Percentiles rank a stretch among this genome's conserved stretches.
Evolutionary conservation across 2,888 invertebrate species (phyloP).

Genomic region (Sarcophaga carnaria): DNA sequence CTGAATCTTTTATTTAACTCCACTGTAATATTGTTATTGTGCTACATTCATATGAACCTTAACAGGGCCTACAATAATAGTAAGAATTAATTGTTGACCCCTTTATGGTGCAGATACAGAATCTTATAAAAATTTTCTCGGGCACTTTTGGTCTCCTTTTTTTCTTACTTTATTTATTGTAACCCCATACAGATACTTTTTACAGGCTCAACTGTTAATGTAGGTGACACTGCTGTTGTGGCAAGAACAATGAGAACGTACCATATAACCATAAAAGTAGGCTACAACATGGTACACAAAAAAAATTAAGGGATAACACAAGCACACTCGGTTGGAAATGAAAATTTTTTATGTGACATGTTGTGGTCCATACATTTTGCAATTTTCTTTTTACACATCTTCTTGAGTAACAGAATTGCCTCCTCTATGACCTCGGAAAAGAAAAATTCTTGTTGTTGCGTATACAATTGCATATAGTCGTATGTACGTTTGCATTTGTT

Average conservation of each 20-base stretch:
- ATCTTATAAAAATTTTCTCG: slow-evolving; percentile 37
- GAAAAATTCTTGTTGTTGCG: no score
- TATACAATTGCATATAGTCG: no score
- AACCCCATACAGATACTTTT: neutral
- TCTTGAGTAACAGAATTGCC: neutral
- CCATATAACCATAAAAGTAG: slow-evolving; percentile 13
- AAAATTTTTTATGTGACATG: slow-evolving; percentile 75
- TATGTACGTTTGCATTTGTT: slow-evolving; percentile 25
- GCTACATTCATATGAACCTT: neutral
- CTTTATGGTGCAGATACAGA: slow-evolving; percentile 24
- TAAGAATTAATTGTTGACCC: slow-evolving; percentile 69
- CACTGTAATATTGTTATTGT: no score
- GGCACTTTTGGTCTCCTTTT: neutral
- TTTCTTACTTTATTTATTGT: no score
- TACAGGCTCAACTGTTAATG: neutral
- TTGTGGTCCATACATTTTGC: slow-evolving; percentile 60
- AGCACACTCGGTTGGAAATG: slow-evolving; percentile 73
- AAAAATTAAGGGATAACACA: neutral
- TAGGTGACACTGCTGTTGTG: neutral
- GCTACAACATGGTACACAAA: slow-evolving; percentile 1
- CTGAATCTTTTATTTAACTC: no score
- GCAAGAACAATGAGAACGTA: neutral
- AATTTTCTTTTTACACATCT: slow-evolving; percentile 12
- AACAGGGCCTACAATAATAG: slow-evolving; percentile 42
- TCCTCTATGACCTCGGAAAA: slow-evolving; percentile 12